Base-by-base conservation (phyloP, 2,113 vertebrate genomes). In the Cheirogaleus medius region DNA sequence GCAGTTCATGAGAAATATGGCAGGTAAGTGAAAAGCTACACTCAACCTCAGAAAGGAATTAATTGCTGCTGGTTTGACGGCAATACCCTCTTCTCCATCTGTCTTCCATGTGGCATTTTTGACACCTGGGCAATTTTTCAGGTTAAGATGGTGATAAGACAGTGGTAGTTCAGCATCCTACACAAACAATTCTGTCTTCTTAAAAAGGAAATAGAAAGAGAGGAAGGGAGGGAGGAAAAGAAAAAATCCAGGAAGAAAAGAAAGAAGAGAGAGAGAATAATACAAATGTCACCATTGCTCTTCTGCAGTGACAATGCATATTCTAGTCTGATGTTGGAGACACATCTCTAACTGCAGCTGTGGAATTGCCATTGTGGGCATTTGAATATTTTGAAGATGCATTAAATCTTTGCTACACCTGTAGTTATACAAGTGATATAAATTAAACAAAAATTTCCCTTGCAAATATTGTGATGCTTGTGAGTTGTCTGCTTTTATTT, bases 331-430 rank as follows among this genome's bases (percentile, higher is more conserved):
- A 66, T 44, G 20, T 3, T 49, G 42, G 66, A 93, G 64, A 76
- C 78, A 34, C 86, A 81, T 73, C 60, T 89, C 49, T 80, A 56
- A 1, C 63, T 82, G 84, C 87, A 93, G 96, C 27, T 92, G 95
- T 39, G 73, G 73, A 74, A 63, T 80, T 76, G 25, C 52, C 92
- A 12, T 63, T 81, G 66, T 68, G 95, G 88, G 81, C 83, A 77
- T 94, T 82, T 93, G 97, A 97, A 78, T 91, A 97, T 42, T 98
- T 97, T 85, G 90, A 97, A 98, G 91, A 85, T 21, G 77, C 18
- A 80, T 92, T 94, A 94, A 98, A 97, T 95, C 91, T 97, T 73
- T 90, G 83, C 9, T 97, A 96, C 94, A 97, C 92, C 95, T 98
- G 93, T 42, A 95, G 68, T 18, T 85, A 66, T 64, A 58, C 0